Base-by-base conservation (phyloP, 2,888 invertebrate genomes). In the Eilema griseolum region DNA sequence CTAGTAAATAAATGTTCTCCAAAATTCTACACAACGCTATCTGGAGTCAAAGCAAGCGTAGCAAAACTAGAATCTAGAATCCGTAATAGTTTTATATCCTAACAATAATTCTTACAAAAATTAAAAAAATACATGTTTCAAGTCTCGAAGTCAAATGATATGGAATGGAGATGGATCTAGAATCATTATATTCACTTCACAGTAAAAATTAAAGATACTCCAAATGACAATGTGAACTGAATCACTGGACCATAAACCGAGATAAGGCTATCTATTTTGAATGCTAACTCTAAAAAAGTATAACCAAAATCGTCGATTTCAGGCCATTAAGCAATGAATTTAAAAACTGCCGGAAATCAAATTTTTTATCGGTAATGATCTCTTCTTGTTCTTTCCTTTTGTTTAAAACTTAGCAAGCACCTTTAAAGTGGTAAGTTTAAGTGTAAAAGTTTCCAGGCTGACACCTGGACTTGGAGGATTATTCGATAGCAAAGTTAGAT, bases 221-320 rank as follows among this genome's bases (percentile, higher is more conserved):
- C 16, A 20, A 69, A 63, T 28, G 41, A 23, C 37, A 77, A 72
- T 67, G 66, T 74, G 67, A 61, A 33, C 52, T 28, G 41, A 78
- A 28, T 57, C 71, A 60, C 3, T 62, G 81, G 68, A 70, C 71
- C 76, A 72, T 75, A 69, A 81, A 78, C n/a, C 23, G 10, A 60
- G 81, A 79, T 79, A 75, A 78, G 63, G 37, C 66, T 64, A 78
- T 72, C 69, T 71, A 75, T 75, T 61, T 63, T 63, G 70, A 69
- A 71, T 60, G 56, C 67, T 59, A 60, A 70, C 28, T 59, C 70
- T 66, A 37, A 65, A 67, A 78, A 71, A 72, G 72, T 72, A 72
- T 66, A 72, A 61, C 67, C 65, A 61, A 69, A 72, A 69, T 63
- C 62, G 65, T 37, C 56, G 66, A 59, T 78, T 75, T 61, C 75